Conservation (phyloP, 1,140 invertebrate species). For the Phthorimaea operculella region DNA sequence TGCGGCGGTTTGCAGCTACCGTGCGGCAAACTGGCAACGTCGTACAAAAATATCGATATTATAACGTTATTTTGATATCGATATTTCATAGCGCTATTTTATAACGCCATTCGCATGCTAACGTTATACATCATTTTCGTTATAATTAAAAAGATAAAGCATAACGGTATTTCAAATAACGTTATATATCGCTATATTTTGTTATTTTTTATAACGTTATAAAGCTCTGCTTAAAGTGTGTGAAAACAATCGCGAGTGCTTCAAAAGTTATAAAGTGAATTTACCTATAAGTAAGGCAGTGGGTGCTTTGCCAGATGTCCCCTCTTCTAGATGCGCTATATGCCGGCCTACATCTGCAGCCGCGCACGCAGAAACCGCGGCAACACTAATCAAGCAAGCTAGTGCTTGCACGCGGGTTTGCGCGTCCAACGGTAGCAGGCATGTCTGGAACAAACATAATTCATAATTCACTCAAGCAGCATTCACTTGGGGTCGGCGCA, state of each 20-base stretch:
- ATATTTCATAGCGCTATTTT: neutral
- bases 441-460: conserved; percentile 20
- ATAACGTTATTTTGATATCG: neutral
- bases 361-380: conserved; percentile 5
- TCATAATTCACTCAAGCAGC: too few relatives aligned
- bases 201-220: too few relatives aligned
- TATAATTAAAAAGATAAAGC: neutral
- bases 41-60: neutral
- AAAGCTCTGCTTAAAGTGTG: neutral
- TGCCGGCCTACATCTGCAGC: conserved; percentile 9
- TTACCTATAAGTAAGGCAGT: conserved; percentile 24
- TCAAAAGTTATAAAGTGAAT: too few relatives aligned
- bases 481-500: too few relatives aligned
- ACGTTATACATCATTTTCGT: neutral
- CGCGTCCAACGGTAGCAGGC: conserved; percentile 17
- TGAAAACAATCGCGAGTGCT: too few relatives aligned
- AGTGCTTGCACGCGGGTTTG: conserved; percentile 20
- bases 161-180: too few relatives aligned
- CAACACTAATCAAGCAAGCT: conserved; percentile 18
- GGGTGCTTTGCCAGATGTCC: conserved; percentile 19
- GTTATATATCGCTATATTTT: too few relatives aligned
- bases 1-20: neutral
- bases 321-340: conserved; percentile 16
- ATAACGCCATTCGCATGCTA: neutral
- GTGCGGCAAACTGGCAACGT: neutral